Percentiles rank a stretch among this genome's conserved stretches.
phyloP scores from a whole-genome alignment of 1,140 invertebrate genomes.

The Xylocopa sonorina region DNA sequence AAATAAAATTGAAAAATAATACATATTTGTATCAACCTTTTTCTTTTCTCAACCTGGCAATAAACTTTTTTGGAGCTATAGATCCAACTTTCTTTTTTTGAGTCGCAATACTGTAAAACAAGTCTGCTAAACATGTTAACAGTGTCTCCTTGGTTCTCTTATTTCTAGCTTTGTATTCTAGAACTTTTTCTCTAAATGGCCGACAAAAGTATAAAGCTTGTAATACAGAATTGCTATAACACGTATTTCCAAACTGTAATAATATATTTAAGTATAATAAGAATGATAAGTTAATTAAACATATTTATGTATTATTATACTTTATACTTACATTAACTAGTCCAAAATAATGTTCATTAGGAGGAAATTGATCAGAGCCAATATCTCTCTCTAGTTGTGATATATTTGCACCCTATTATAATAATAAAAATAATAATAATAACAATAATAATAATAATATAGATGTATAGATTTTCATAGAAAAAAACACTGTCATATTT shows the following conservation, averaged over 20 bases:
- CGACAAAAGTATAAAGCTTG: constrained; percentile 99
- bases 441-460: not conserved
- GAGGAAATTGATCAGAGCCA: constrained; percentile 97
- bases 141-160: constrained; percentile 99
- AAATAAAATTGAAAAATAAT: constrained; percentile 6
- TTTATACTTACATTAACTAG: constrained; percentile 95
- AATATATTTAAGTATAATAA: constrained; percentile 60
- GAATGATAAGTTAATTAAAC: not conserved
- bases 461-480: too few relatives aligned
- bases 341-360: constrained; percentile 99
- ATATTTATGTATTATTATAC: not conserved
- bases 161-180: constrained; percentile 99
- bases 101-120: constrained; percentile 99
- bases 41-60: constrained; percentile 98
- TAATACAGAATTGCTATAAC: constrained; percentile 99
- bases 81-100: constrained; percentile 99
- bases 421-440: constrained; percentile 26
- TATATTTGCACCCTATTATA: constrained; percentile 95
- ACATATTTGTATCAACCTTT: constrained; percentile 87
- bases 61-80: constrained; percentile 99
- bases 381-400: constrained; percentile 99
- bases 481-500: too few relatives aligned
- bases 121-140: constrained; percentile 97
- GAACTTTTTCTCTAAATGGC: constrained; percentile 98
- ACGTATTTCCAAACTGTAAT: constrained; percentile 99